Evolutionary conservation across 2,113 vertebrate species (phyloP).

Genomic region (Ptilonorhynchus violaceus): DNA sequence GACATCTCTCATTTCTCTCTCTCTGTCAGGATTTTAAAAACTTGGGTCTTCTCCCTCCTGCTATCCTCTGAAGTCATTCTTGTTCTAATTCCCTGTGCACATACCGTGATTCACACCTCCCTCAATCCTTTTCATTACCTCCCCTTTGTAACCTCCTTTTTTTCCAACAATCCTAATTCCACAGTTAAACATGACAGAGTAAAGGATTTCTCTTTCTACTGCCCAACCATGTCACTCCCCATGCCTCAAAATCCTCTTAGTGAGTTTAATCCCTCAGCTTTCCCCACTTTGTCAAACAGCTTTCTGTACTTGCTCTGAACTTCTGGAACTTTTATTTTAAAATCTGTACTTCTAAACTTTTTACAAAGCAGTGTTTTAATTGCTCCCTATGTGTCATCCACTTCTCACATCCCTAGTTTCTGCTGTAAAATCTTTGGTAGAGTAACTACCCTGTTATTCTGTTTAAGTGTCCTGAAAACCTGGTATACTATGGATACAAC

Average conservation of each 20-base stretch:
- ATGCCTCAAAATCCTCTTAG: slow-evolving; percentile 52
- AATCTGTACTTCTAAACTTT: neutral
- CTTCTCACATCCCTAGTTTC: neutral
- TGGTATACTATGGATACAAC: neutral
- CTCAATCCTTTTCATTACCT: neutral
- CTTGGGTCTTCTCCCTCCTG: neutral
- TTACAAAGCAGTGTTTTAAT: slow-evolving; percentile 25
- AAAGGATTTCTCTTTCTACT: slow-evolving; percentile 51
- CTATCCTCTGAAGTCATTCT: neutral
- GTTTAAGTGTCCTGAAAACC: neutral
- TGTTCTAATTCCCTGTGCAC: neutral
- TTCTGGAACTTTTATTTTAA: slow-evolving; percentile 22
- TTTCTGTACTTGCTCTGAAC: slow-evolving; percentile 6
- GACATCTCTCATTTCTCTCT: neutral
- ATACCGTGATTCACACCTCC: neutral
- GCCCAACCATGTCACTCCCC: slow-evolving; percentile 35
- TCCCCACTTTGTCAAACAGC: neutral
- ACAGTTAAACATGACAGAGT: slow-evolving; percentile 24
- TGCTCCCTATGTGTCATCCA: neutral
- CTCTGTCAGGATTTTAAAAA: neutral
- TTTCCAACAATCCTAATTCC: slow-evolving; percentile 25
- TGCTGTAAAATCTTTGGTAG: neutral
- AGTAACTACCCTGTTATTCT: neutral
- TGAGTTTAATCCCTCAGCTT: slow-evolving; percentile 23
- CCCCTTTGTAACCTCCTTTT: slow-evolving; percentile 18